Base-by-base conservation (phyloP, 2,888 invertebrate genomes). In the Andrena trimmerana region DNA sequence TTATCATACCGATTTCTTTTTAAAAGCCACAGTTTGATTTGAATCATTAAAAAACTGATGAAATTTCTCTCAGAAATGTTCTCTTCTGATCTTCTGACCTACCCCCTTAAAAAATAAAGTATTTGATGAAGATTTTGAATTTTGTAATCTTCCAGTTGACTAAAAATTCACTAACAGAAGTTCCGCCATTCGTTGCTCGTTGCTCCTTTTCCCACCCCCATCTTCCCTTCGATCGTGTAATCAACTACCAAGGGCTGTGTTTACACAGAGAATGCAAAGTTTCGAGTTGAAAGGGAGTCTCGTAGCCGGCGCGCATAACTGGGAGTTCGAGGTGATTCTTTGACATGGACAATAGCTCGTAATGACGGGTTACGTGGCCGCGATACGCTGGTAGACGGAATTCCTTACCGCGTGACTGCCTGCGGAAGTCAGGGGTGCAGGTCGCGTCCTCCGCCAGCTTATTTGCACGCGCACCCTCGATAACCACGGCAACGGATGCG, bases 391-490 rank as follows among this genome's bases (percentile, higher is more conserved):
- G 36, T 42, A 65, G 48, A 79, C 63, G 79, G 69, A 65, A 79
- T 79, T 79, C 79, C 78, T 79, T 77, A 50, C 33, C 79, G 70
- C 76, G 75, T 52, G 75, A 72, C 65, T 81, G 69, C 70, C 67
- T 50, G 73, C 83, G 79, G 83, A 84, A 79, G 57, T 68, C 66
- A 54, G 42, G 60, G 66, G 75, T 65, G 42, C 57, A 70, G 78
- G 50, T 67, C 68, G 60, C 33, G 57, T 57, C 78, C 73, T 77
- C 65, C 62, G 71, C 65, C 67, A 63, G 63, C 50, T 86, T 86
- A 86, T 87, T 87, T 89, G 88, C 85, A 77, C 78, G 77, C 81
- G 78, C 78, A 54, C 84, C 71, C 75, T 72, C 67, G 68, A 81
- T 78, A 54, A 70, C 63, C 78, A 33, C 65, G 63, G 54, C 74